Base-by-base conservation (phyloP, 2,888 invertebrate genomes). In the Polydesmus complanatus region DNA sequence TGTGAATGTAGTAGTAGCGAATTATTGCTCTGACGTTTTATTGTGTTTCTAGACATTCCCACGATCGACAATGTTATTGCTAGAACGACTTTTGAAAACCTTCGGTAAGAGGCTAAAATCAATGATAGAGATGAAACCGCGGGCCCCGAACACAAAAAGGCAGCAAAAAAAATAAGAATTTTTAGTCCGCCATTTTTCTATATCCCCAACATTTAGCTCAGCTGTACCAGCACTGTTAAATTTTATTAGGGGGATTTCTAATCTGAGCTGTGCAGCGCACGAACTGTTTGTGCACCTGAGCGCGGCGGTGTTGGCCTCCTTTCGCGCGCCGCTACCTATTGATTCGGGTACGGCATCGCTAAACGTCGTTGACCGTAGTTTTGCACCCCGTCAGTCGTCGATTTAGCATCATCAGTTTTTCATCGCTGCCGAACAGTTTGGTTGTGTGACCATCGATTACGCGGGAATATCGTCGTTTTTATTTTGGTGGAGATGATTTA, bases 221-320 rank as follows among this genome's bases (percentile, higher is more conserved):
- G 53, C 53, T 53, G 53, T 53, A 53, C n/a, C n/a, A n/a, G 23
- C 53, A 53, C 27, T 53, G 23, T 53, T 23, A 27, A 1, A 27
- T 53, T 53, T 25, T 49, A n/a, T 53, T 25, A 53, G 53, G n/a
- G 2, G 27, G 25, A 19, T 3, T 2, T 25, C 3, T 25, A 25
- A 3, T n/a, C 53, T 8, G 25, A 25, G 19, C 3, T 25, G n/a
- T 37, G 37, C 14, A 37, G 14, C 37, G 37, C 37, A 37, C 14
- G 37, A 37, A 37, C 8, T 14, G 5, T 37, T 37, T 37, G 37
- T 14, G 5, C 37, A 37, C 37, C 37, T 37, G n/a, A n/a, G n/a
- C n/a, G n/a, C 11, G 48, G 18, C 48, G 48, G 48, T 47, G 48
- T 47, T 47, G n/a, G n/a, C n/a, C n/a, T n/a, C n/a, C n/a, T n/a